phyloP scores from a whole-genome alignment of 2,888 invertebrate species.

The Sphinx pinastri region DNA sequence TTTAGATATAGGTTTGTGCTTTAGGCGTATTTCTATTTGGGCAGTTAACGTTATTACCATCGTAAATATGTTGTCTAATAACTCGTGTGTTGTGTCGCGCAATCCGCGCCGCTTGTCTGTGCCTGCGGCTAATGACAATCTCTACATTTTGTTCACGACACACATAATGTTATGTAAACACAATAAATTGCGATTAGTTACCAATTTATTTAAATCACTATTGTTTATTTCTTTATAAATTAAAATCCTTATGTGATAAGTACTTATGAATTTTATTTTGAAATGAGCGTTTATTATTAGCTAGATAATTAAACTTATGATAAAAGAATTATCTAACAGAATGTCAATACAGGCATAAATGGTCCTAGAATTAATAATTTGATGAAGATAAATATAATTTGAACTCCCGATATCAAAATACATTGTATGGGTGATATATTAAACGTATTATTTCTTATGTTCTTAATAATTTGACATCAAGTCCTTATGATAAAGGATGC shows the following conservation, averaged over 20 bases:
- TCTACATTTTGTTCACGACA: slow-evolving; percentile 23
- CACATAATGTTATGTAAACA: slow-evolving; percentile 65
- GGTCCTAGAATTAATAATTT: too few relatives aligned
- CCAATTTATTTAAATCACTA: slow-evolving; percentile 63
- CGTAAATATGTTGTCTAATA: slow-evolving; percentile 24
- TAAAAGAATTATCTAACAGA: too few relatives aligned
- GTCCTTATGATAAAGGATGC: too few relatives aligned
- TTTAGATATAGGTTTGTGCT: slow-evolving; percentile 12
- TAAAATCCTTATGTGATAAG: background rate
- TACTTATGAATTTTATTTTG: background rate
- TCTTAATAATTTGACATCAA: too few relatives aligned
- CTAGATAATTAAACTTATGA: too few relatives aligned
- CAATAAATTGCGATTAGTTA: slow-evolving; percentile 68
- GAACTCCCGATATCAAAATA: too few relatives aligned
- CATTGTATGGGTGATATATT: too few relatives aligned
- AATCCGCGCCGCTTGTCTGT: slow-evolving; percentile 3
- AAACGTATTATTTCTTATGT: too few relatives aligned
- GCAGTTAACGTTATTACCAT: slow-evolving; percentile 9
- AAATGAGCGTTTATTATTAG: background rate
- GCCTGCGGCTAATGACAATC: slow-evolving; percentile 24
- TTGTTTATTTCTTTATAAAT: slow-evolving; percentile 37
- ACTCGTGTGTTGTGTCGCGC: slow-evolving; percentile 25
- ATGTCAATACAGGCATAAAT: too few relatives aligned
- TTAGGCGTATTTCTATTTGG: slow-evolving; percentile 18
- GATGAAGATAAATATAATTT: too few relatives aligned